phyloP scores from a whole-genome alignment of 2,113 vertebrate species.

The Myrmophylax atrothorax region DNA sequence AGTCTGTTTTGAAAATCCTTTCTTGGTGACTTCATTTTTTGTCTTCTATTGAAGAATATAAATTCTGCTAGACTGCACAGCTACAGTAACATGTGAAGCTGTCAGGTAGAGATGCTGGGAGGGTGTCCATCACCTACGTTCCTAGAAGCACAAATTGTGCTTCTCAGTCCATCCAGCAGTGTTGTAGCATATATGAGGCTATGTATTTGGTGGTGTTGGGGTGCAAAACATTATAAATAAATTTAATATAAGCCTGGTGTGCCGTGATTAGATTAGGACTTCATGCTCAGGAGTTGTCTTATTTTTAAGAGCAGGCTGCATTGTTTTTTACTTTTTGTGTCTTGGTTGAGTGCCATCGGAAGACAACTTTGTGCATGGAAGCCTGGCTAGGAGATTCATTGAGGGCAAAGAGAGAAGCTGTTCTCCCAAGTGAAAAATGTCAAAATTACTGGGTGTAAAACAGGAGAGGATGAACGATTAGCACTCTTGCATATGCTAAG shows the following conservation, averaged over 20 bases:
- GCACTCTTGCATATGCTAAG: rapidly evolving
- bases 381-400: not conserved
- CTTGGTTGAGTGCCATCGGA: not conserved
- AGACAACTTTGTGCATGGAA: not conserved
- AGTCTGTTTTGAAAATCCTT: not conserved
- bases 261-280: not conserved
- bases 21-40: not conserved
- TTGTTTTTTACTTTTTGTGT: not conserved
- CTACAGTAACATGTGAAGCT: not conserved
- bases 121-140: not conserved
- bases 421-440: not conserved
- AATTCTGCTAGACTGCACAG: not conserved
- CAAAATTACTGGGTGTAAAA: not conserved
- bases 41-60: not conserved
- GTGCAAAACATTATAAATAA: not conserved
- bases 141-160: not conserved
- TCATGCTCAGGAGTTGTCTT: not conserved
- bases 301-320: not conserved
- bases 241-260: not conserved
- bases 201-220: not conserved
- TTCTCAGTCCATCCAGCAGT: not conserved
- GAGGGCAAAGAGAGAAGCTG: not conserved
- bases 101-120: not conserved
- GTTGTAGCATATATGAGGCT: not conserved
- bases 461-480: not conserved